A percentile compares a stretch with the other conserved stretches of the same genome.
Conservation (phyloP, 2,888 invertebrate species). For the Rotaria socialis region DNA sequence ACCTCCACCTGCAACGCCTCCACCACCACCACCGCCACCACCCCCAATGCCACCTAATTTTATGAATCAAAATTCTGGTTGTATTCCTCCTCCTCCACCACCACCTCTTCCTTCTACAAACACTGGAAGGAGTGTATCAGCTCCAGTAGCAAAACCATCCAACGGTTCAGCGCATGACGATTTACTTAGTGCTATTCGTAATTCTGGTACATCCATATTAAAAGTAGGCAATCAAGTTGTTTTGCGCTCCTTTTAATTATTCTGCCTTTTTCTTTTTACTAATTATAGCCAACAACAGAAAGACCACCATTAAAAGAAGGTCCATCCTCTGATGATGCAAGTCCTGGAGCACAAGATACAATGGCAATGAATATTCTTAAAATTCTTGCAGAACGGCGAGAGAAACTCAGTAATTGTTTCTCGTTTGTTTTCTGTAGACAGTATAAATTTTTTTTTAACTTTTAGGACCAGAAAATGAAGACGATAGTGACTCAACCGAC, state of each 20-base stretch:
- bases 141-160: neutral
- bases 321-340: neutral
- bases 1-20: neutral
- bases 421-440: too few relatives aligned
- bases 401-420: neutral
- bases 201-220: neutral
- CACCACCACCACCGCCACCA: neutral
- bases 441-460: too few relatives aligned
- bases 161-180: neutral
- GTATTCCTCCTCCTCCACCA: neutral
- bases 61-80: neutral
- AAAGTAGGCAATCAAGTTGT: neutral
- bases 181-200: neutral
- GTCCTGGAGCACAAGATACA: neutral
- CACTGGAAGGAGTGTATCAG: too few relatives aligned
- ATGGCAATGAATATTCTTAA: neutral
- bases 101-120: neutral
- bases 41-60: neutral
- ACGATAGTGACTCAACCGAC: neutral
- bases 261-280: neutral
- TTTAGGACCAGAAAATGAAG: neutral
- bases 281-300: neutral
- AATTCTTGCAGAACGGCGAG: constrained; percentile 7
- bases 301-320: neutral
- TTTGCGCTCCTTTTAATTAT: neutral